Evolutionary conservation across 2,888 invertebrate genomes (phyloP).

Genomic region (Melanargia galathea): DNA sequence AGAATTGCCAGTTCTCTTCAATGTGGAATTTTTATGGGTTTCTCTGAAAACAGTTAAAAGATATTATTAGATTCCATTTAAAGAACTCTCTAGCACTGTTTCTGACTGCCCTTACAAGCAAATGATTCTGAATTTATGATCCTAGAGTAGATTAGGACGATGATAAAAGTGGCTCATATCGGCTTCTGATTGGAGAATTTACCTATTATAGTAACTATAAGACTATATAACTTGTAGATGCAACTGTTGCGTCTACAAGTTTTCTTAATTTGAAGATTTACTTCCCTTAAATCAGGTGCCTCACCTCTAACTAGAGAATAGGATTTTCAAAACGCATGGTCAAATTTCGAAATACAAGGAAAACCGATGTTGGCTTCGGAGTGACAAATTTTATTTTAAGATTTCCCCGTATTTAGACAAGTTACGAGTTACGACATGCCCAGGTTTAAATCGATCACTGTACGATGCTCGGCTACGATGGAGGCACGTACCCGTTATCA

Average conservation of each 20-base stretch:
- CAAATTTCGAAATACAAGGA: neutral
- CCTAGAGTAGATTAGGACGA: no score
- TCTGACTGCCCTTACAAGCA: no score
- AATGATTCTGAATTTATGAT: no score
- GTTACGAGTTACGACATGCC: neutral
- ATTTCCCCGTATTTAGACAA: neutral
- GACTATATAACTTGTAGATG: no score
- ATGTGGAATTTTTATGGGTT: neutral
- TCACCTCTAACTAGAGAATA: neutral
- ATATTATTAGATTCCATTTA: neutral
- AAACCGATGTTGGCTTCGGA: neutral
- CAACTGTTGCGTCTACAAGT: no score
- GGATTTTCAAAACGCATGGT: neutral
- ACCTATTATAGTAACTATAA: no score
- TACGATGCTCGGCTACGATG: no score
- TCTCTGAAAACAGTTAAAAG: neutral
- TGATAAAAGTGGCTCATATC: no score
- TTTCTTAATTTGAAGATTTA: no score
- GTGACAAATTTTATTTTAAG: neutral
- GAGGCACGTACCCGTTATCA: neutral
- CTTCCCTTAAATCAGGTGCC: no score
- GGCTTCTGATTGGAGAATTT: no score
- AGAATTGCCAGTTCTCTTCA: neutral
- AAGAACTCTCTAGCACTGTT: no score
- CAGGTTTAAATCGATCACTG: neutral